Base-by-base conservation (phyloP, 2,797 vertebrate species). In the Anguilla megastoma region DNA sequence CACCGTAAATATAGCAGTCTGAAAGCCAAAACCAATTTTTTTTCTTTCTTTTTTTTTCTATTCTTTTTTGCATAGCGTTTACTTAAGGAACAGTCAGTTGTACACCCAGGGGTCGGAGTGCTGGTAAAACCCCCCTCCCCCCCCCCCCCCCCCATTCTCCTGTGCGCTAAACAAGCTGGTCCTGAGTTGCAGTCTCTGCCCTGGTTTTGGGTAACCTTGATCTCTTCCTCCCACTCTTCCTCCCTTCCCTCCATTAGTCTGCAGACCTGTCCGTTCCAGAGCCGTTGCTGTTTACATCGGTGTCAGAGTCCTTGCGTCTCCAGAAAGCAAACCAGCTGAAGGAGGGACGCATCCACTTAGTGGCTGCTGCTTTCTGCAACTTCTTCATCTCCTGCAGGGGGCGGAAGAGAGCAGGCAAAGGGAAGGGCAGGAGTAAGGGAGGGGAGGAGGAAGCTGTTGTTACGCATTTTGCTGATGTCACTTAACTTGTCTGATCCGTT, bases 291-390 rank as follows among this genome's bases (percentile, higher is more conserved):
- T 84, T 92, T 89, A 91, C 91, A 91, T 97, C 96, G 0, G 91
- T 92, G 71, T 97, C 96, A 0, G 86, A 93, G 91, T 96, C 96
- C 92, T 94, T 93, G 93, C 96, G 95, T 89, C 95, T 97, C 82
- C 96, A 97, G 88, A 95, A 96, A 87, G 91, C 93, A 91, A 96
- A 96, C 96, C 96, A 97, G 93, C 94, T 96, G 50, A 86, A 91
- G 5, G 96, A 96, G 86, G 94, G 92, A 21, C 83, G 94, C 91
- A 97, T 96, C 89, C 93, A 94, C 79, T 48, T 89, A 87, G 92
- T 8, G 0, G 94, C 30, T 66, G 92, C 94, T 0, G 93, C 89
- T 0, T 91, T 96, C 86, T 36, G 94, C 58, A 94, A 89, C 88
- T 92, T 93, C 91, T 90, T 96, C 94, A 94, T 92, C 91, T 91